These are phyloP conservation scores for Drosophila putrida DNA, from an alignment of 2,888 invertebrate genomes.

Conservation along the genomic window DNA sequence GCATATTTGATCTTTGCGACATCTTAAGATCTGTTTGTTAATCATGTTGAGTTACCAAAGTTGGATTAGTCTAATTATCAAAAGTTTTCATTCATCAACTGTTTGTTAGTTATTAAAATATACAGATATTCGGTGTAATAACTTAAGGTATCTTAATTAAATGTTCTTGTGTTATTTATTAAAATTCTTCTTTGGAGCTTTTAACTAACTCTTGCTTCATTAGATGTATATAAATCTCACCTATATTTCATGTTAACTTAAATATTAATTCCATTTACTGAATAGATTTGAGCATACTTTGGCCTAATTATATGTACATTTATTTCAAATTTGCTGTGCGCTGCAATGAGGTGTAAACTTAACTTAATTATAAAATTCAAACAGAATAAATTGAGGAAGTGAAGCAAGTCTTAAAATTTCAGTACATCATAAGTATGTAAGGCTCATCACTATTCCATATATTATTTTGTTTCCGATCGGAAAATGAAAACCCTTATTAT, in stretches of 20 bases:
- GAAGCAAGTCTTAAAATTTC: too few species aligned
- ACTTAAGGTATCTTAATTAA: slow-evolving; percentile 38
- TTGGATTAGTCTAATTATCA: slow-evolving; percentile 53
- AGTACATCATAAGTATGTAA: too few species aligned
- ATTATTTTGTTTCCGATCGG: too few species aligned
- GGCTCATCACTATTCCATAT: too few species aligned
- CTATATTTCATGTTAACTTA: neutral
- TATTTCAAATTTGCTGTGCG: neutral
- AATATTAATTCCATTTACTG: neutral
- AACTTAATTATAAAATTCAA: too few species aligned
- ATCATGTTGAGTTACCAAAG: slow-evolving; percentile 34
- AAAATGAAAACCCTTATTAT: too few species aligned
- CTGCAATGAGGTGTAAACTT: neutral
- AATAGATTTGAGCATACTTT: neutral
- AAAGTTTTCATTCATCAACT: slow-evolving; percentile 30
- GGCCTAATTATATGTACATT: neutral
- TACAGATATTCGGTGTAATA: neutral
- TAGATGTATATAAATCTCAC: too few species aligned
- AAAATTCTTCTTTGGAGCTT: neutral
- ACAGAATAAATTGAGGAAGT: too few species aligned
- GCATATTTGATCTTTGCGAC: slow-evolving; percentile 32
- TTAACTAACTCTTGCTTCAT: neutral
- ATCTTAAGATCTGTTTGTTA: slow-evolving; percentile 32
- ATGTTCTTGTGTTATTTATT: neutral
- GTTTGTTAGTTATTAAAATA: slow-evolving; percentile 24